Base-by-base conservation (phyloP, 1,140 invertebrate species). In the Listronotus bonariensis region DNA sequence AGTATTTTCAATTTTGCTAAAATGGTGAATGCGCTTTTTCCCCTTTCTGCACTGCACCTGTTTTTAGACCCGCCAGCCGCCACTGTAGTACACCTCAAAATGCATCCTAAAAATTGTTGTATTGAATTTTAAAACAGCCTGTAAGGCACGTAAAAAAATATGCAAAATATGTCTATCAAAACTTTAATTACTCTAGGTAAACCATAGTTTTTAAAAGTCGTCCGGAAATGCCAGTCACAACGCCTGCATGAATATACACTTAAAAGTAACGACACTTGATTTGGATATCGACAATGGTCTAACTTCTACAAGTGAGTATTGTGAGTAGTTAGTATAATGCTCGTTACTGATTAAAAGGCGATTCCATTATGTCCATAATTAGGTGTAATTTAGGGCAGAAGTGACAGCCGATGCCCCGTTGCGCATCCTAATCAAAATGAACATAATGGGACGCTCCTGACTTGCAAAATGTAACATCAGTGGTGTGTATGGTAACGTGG, bases 301-400 rank as follows among this genome's bases (percentile, higher is more conserved):
- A 36, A 12, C 34, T 36, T 36, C 34, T 36, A 10, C 11, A 36
- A 36, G 34, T 36, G 34, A 12, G 34, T 12, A 36, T 36, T 36
- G 34, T 36, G 34, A 5, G 34, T 26, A 12, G 8, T 36, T 36
- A 12, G 31, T 18, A 36, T 45, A 62, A 62, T 53, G 48, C 57
- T 60, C 57, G 57, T 60, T 60, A 60, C 46, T 45, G 57, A 11
- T 60, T 51, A 32, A 49, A 38, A 32, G 57, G 14, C 38, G 14
- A 18, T 62, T 40, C 48, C 59, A 62, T 62, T 62, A 62, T 62
- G 26, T 5, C 59, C 20, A 53, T 62, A 62, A 62, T 62, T 62
- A 53, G 59, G 40, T 62, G 59, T 62, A 62, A 62, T 62, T 62
- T 53, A 43, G 41, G 14, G 36, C 59, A 53, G 59, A 62, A 62